Conservation (phyloP, 2,113 vertebrate genomes). For the Podilymbus podiceps region DNA sequence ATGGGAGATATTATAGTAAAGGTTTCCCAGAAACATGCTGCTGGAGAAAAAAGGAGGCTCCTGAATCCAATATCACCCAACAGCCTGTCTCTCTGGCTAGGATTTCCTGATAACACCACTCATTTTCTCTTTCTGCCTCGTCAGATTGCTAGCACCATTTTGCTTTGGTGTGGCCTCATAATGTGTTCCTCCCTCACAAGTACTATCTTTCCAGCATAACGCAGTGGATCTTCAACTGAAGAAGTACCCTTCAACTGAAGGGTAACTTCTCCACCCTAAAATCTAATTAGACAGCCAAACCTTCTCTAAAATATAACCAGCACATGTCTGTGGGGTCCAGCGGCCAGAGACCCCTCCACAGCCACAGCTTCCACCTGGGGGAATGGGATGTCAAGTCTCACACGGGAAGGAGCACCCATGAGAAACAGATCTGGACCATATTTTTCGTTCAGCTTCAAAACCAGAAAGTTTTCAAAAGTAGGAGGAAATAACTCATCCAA, state of each 20-base stretch:
- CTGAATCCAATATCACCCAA: neutral
- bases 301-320: neutral
- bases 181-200: neutral
- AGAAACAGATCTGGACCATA: neutral
- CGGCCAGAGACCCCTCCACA: neutral
- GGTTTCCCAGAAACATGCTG: neutral
- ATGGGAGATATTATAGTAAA: neutral
- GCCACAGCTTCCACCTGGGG: rapidly evolving
- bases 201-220: neutral
- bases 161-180: neutral
- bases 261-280: neutral
- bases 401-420: rapidly evolving
- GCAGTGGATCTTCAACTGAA: neutral
- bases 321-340: rapidly evolving
- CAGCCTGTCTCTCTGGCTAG: neutral
- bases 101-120: neutral
- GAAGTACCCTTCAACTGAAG: neutral
- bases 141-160: neutral
- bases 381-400: neutral
- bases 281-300: neutral
- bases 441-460: neutral
- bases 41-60: neutral
- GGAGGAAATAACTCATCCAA: neutral
- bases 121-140: neutral
- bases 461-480: neutral